These are phyloP conservation scores for Rhynchopsitta pachyrhyncha DNA, from an alignment of 2,113 vertebrate species.

Conservation along the genomic window DNA sequence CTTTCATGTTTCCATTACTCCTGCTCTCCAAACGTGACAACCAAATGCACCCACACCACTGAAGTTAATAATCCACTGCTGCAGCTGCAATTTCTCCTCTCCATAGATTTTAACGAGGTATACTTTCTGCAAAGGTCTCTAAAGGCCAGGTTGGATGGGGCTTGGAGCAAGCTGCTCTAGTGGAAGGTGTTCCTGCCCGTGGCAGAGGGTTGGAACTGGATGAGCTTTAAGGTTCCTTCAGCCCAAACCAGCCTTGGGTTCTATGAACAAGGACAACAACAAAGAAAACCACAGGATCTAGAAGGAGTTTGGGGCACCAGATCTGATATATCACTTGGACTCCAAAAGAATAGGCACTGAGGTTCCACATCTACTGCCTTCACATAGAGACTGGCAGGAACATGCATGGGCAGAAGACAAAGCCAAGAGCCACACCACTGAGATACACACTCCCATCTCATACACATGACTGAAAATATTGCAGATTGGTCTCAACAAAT, in stretches of 20 bases:
- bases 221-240: neutral
- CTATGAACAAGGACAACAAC: accelerated
- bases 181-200: neutral
- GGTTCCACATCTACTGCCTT: neutral
- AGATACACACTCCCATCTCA: neutral
- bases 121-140: neutral
- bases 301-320: neutral
- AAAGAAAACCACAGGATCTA: neutral
- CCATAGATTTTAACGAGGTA: neutral
- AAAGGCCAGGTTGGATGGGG: neutral
- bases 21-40: neutral
- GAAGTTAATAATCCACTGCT: neutral
- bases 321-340: neutral
- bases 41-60: neutral
- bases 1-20: neutral
- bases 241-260: neutral
- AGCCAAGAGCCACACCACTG: neutral
- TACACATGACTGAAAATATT: neutral
- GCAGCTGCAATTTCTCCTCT: neutral
- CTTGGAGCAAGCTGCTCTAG: neutral
- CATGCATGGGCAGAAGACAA: neutral
- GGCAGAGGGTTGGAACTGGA: neutral
- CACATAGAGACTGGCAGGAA: neutral
- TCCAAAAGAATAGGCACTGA: neutral
- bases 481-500: neutral